Evolutionary conservation across 2,113 vertebrate genomes (phyloP), one percentile per base, ranked within the genome.

Genomic region (Hymenochirus boettgeri): DNA sequence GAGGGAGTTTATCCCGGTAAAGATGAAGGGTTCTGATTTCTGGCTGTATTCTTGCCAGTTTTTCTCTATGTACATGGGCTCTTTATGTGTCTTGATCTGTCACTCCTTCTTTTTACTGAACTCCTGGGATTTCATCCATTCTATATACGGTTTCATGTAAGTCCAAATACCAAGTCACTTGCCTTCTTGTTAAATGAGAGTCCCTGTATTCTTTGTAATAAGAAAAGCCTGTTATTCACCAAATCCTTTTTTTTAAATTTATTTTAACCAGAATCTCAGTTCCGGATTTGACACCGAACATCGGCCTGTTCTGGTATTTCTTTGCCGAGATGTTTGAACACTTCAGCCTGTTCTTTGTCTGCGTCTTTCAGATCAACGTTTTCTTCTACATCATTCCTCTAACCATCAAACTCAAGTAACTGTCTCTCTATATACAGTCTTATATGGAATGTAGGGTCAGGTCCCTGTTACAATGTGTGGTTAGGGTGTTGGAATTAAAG

Each of bases 301-400:
- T 99, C 29, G 96, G 96, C 42, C 92, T 99, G 73, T 99, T 99
- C 81, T 99, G 96, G 96, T 99, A 99, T 81, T 99, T 99, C 88
- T 99, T 99, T 70, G 95, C 96, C 0, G 96, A 99, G 88, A 97
- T 99, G 96, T 99, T 99, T 70, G 95, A 99, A 58, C 96, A 99
- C 79, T 99, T 99, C 27, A 93, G 95, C 60, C 90, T 96, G 73
- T 99, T 99, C 83, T 99, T 99, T 69, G 88, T 97, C 22, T 99
- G 95, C 39, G 94, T 99, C 31, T 99, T 99, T 81, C 96, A 99
- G 89, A 97, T 99, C 81, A 99, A 99, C 31, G 84, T 95, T 27
- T 97, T 99, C 81, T 96, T 99, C 85, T 99, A 99, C 83, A 96
- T 92, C 74, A 78, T 98, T 67, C 96, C 96, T 8, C 88, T 99